Evolutionary conservation across 1,140 invertebrate genomes (phyloP), one percentile per base, ranked within the genome.

Genomic region (Tribolium castaneum): DNA sequence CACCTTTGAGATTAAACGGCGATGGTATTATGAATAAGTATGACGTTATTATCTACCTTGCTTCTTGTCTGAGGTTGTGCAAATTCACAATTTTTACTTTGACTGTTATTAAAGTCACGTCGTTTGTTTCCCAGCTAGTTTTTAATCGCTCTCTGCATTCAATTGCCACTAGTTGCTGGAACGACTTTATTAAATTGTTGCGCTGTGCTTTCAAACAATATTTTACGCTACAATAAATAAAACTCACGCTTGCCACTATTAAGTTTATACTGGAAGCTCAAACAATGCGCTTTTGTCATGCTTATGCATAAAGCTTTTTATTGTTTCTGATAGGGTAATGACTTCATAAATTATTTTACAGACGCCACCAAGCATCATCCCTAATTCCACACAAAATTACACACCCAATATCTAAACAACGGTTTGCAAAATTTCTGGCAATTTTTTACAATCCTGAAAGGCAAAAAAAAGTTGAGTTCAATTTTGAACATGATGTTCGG

Each of bases 11-110:
- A 66, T 35, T 66, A 66, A 75, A 73, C 70, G 79, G 76, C 77
- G 77, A 77, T 81, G 49, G 22, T 73, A 75, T 74, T 59, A 70
- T 81, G 77, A 76, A 79, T 81, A 79, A 78, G 56, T 79, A 79
- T 78, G 71, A 71, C 56, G 35, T 77, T 56, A 79, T 79, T 79
- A 62, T 30, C 50, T 49, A 50, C 59, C 62, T 75, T n/a, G 75
- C 19, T 10, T 16, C 16, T 62, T 62, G 16, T 62, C 34, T 22
- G 19, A 14, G 14, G 14, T 30, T 51, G 25, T 30, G n/a, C 12
- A 74, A 35, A 35, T 62, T 75, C 30, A 50, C 39, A 70, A 76
- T 35, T 66, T 66, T 50, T 39, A 14, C 56, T 62, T 45, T 12
- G 16, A 76, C 45, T 62, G 10, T 25, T 19, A 76, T 76, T 76